Evolutionary conservation across 1,140 invertebrate species (phyloP).

Genomic region (Listronotus bonariensis): DNA sequence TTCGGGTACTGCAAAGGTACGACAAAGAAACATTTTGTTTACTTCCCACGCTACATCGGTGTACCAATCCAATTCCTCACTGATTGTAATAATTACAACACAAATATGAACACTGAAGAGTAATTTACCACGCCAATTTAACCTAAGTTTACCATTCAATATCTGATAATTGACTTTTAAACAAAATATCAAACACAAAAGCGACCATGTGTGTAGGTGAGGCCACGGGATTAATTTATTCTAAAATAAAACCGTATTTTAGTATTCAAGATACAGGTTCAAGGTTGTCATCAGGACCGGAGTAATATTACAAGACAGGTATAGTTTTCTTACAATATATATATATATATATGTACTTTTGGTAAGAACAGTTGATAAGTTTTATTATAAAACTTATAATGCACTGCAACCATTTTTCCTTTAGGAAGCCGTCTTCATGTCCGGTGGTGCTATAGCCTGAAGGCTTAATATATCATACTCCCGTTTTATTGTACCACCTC

Average conservation of each 20-base stretch:
- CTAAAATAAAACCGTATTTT: slow-evolving; percentile 24
- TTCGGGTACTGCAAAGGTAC: no score
- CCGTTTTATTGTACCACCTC: no score
- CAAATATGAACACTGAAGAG: slow-evolving; percentile 14
- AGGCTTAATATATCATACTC: no score
- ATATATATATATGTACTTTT: background rate
- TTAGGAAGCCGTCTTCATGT: no score
- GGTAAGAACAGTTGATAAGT: background rate
- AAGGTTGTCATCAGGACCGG: slow-evolving; percentile 19
- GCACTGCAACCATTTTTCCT: no score
- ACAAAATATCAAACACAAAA: slow-evolving; percentile 16
- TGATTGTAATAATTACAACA: background rate
- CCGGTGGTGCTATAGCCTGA: no score
- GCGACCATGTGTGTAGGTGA: slow-evolving; percentile 27
- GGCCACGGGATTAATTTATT: slow-evolving; percentile 25
- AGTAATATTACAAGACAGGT: background rate
- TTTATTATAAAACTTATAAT: background rate
- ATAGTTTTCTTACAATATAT: background rate
- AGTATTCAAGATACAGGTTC: slow-evolving; percentile 28
- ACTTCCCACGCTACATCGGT: no score
- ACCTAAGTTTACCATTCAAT: background rate
- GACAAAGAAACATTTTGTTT: no score
- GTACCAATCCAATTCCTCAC: no score
- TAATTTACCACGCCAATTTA: slow-evolving; percentile 14
- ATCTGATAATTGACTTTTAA: slow-evolving; percentile 18